Conservation (phyloP, 2,888 invertebrate species). For the Yponomeuta cagnagella region DNA sequence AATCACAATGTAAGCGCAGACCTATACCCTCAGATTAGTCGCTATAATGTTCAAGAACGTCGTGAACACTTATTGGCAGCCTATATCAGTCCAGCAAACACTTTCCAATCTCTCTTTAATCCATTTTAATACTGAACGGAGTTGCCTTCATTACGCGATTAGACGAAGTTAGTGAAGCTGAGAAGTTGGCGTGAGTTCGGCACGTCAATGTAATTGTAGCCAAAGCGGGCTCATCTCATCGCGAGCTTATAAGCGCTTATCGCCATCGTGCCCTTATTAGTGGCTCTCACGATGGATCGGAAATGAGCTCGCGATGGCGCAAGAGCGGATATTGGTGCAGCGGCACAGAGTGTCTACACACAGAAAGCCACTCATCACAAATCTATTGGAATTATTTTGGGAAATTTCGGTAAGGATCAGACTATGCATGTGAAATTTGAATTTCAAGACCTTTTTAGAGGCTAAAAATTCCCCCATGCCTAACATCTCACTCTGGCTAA, state of each 20-base stretch:
- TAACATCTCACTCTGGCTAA: no score
- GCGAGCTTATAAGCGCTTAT: background rate
- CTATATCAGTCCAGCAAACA: no score
- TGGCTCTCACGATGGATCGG: slow-evolving; percentile 5
- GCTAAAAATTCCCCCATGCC: no score
- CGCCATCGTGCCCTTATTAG: background rate
- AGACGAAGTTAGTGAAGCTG: background rate
- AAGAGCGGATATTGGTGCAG: slow-evolving; percentile 4
- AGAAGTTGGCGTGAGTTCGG: background rate
- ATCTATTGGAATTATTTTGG: no score
- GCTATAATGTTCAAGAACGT: no score
- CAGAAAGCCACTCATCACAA: background rate
- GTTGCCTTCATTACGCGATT: background rate
- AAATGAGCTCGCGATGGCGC: slow-evolving; percentile 8
- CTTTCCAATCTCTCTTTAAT: background rate
- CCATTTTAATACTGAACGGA: background rate
- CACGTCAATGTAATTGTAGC: background rate
- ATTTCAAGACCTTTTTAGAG: no score
- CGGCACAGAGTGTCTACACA: background rate
- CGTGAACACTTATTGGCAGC: no score
- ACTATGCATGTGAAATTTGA: no score
- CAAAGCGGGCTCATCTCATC: background rate
- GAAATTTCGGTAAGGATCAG: no score
- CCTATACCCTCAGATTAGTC: no score
- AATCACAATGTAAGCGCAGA: no score